Conservation (phyloP, 2,113 vertebrate genomes). For the Podarcis cretensis region DNA sequence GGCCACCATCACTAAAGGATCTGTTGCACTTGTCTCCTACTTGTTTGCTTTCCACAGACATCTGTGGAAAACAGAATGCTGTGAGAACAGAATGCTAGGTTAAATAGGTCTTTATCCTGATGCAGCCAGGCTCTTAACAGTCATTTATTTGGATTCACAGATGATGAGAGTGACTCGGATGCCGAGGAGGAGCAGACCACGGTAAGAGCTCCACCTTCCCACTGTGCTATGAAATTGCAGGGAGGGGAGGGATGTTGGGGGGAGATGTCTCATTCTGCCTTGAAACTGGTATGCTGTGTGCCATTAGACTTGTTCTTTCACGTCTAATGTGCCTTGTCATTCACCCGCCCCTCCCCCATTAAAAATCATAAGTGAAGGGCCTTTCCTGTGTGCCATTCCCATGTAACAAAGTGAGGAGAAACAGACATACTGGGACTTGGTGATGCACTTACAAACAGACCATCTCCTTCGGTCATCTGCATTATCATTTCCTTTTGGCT, state of each 20-base stretch:
- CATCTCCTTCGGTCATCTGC: neutral
- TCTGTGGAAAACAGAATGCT: neutral
- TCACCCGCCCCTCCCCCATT: neutral
- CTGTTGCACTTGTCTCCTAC: no score
- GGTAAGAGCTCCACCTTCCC: slow-evolving; percentile 73
- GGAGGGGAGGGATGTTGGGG: neutral
- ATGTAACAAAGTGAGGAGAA: neutral
- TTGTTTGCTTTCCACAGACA: neutral
- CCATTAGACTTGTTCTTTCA: neutral
- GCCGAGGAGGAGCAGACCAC: slow-evolving; percentile 97
- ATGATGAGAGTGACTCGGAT: slow-evolving; percentile 97
- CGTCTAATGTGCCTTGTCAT: neutral
- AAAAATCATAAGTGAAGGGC: neutral
- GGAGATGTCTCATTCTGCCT: neutral
- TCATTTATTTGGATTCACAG: slow-evolving; percentile 66
- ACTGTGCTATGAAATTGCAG: fast-evolving
- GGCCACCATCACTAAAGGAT: no score
- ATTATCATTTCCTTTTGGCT: neutral
- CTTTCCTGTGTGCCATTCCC: neutral
- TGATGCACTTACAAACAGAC: neutral
- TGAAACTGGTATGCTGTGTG: no score
- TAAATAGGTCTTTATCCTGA: no score
- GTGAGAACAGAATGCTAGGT: neutral
- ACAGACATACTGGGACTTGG: neutral
- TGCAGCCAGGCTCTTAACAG: neutral